Evolutionary conservation across 1,140 invertebrate species (phyloP).

Genomic region (Trichogramma pretiosum): DNA sequence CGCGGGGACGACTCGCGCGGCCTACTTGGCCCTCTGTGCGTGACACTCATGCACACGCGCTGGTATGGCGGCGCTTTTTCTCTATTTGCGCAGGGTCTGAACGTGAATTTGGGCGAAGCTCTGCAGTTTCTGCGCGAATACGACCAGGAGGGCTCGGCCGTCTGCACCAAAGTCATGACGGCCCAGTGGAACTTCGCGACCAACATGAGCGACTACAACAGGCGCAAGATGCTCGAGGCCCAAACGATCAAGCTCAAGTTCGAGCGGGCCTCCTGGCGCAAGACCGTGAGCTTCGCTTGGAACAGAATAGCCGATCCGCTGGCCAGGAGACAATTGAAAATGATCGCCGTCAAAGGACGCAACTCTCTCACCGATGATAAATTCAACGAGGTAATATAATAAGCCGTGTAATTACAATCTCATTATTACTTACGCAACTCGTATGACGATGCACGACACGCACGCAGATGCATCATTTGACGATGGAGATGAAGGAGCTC

Average conservation of each 20-base stretch:
- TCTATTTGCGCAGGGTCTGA: slow-evolving; percentile 52
- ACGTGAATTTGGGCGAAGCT: slow-evolving; percentile 59
- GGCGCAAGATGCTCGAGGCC: slow-evolving; percentile 60
- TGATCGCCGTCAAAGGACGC: slow-evolving; percentile 60
- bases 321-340: slow-evolving; percentile 59
- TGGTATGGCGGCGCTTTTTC: neutral
- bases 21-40: neutral
- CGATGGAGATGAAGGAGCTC: slow-evolving; percentile 71
- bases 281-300: slow-evolving; percentile 59
- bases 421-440: no score
- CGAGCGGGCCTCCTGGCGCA: slow-evolving; percentile 63
- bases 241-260: slow-evolving; percentile 63
- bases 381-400: slow-evolving; percentile 67
- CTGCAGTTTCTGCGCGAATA: slow-evolving; percentile 64
- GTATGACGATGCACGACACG: no score
- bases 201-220: slow-evolving; percentile 66
- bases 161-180: slow-evolving; percentile 61
- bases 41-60: neutral
- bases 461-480: slow-evolving; percentile 62
- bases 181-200: slow-evolving; percentile 71
- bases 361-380: slow-evolving; percentile 66
- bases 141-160: slow-evolving; percentile 59
- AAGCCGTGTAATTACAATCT: no score
- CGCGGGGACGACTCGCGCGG: no score
- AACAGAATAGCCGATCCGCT: slow-evolving; percentile 57